These are phyloP conservation scores for Pterostichus niger DNA, from an alignment of 2,888 invertebrate species.

Conservation along the genomic window DNA sequence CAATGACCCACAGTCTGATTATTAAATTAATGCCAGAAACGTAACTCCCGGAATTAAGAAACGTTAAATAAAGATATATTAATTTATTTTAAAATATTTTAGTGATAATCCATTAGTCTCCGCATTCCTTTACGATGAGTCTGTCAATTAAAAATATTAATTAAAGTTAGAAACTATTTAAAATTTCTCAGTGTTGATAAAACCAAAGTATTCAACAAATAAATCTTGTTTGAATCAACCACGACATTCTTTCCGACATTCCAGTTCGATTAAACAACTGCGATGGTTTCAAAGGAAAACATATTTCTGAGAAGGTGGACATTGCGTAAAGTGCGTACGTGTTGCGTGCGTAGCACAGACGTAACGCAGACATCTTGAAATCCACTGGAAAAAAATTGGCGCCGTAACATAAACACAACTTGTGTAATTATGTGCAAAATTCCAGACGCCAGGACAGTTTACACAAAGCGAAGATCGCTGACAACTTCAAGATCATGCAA, in stretches of 20 bases:
- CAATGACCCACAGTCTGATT: no score
- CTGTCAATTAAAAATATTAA: no score
- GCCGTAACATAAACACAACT: slow-evolving; percentile 67
- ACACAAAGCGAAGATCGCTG: background rate
- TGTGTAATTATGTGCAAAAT: slow-evolving; percentile 67
- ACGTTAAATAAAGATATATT: no score
- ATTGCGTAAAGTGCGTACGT: background rate
- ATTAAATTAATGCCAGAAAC: no score
- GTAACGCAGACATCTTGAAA: slow-evolving; percentile 44
- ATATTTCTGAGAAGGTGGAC: slow-evolving; percentile 24
- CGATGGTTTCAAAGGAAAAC: slow-evolving; percentile 16
- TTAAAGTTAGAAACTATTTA: no score
- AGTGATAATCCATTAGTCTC: background rate
- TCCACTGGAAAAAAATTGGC: slow-evolving; percentile 62
- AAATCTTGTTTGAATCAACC: background rate
- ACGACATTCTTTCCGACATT: slow-evolving; percentile 1
- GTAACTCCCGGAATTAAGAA: no score
- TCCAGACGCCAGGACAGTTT: slow-evolving; percentile 44
- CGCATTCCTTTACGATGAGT: no score
- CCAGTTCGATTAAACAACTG: slow-evolving; percentile 17
- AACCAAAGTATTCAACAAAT: background rate
- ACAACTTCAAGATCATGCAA: no score
- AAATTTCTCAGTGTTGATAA: no score
- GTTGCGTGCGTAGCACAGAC: slow-evolving; percentile 17
- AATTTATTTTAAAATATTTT: no score